Evolutionary conservation across 2,113 vertebrate species (phyloP).

Genomic region (Anhinga anhinga): DNA sequence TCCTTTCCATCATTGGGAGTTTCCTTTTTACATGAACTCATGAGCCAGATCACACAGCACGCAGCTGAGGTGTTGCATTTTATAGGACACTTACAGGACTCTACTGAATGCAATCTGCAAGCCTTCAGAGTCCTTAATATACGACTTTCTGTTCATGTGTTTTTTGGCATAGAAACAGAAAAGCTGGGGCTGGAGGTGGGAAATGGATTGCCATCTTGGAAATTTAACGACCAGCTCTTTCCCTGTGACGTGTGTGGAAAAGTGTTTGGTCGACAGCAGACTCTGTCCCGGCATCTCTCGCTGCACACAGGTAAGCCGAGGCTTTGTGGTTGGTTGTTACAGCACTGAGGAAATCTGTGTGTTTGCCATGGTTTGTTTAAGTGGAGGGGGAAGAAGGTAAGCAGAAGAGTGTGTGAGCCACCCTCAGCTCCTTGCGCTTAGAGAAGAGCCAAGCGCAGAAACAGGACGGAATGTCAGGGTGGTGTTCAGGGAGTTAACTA

Average conservation of each 20-base stretch:
- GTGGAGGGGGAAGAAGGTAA: neutral
- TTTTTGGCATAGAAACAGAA: slow-evolving; percentile 82
- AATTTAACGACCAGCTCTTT: slow-evolving; percentile 92
- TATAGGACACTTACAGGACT: neutral
- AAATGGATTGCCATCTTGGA: slow-evolving; percentile 89
- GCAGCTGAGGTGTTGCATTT: neutral
- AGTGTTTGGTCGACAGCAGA: slow-evolving; percentile 97
- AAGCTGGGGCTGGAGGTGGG: slow-evolving; percentile 85
- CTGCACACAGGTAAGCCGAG: slow-evolving; percentile 90
- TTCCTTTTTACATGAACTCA: neutral
- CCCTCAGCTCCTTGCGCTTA: neutral
- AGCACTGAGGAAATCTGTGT: neutral
- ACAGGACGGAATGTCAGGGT: neutral
- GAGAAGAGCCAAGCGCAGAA: neutral
- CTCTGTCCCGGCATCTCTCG: slow-evolving; percentile 93
- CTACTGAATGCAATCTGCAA: neutral
- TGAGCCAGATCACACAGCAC: neutral
- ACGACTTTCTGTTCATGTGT: neutral
- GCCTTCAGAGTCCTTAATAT: neutral
- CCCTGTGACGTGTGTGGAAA: slow-evolving; percentile 95
- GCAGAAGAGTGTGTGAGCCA: neutral
- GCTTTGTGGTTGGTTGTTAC: neutral
- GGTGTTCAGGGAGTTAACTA: neutral
- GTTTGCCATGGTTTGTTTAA: neutral
- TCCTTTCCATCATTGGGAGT: neutral